These are phyloP conservation scores for Cydia fagiglandana DNA, from an alignment of 1,140 invertebrate genomes.

Conservation along the genomic window DNA sequence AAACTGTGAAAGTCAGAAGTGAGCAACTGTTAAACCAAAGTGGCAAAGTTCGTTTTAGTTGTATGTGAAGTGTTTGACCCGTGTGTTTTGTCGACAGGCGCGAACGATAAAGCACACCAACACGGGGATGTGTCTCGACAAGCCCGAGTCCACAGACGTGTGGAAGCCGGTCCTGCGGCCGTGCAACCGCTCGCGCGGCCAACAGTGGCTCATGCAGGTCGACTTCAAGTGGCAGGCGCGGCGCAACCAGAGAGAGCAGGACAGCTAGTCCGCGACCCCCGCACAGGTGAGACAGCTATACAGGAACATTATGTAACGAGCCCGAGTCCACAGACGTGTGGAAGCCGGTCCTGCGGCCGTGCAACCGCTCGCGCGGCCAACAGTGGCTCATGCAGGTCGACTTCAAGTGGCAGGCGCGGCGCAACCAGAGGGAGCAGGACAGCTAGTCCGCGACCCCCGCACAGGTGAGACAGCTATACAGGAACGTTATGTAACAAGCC, in stretches of 20 bases:
- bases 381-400: constrained; percentile 97
- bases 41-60: too few species aligned
- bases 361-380: constrained; percentile 80
- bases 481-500: too few species aligned
- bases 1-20: too few species aligned
- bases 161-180: constrained; percentile 86
- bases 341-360: too few species aligned
- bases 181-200: constrained; percentile 87
- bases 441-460: constrained; percentile 53
- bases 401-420: constrained; percentile 93
- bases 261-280: constrained; percentile 55
- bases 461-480: constrained; percentile 31
- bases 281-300: constrained; percentile 34
- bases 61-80: not conserved
- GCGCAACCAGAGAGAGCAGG: constrained; percentile 33
- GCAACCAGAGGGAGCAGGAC: constrained; percentile 31
- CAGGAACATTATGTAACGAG: too few species aligned
- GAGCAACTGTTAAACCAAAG: too few species aligned
- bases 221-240: constrained; percentile 96
- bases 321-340: too few species aligned
- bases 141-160: constrained; percentile 89
- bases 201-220: constrained; percentile 97
- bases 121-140: constrained; percentile 94
- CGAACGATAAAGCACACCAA: constrained; percentile 94
- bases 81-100: constrained; percentile 80